Base-by-base conservation (phyloP, 2,888 invertebrate species). In the Lasius platythorax region DNA sequence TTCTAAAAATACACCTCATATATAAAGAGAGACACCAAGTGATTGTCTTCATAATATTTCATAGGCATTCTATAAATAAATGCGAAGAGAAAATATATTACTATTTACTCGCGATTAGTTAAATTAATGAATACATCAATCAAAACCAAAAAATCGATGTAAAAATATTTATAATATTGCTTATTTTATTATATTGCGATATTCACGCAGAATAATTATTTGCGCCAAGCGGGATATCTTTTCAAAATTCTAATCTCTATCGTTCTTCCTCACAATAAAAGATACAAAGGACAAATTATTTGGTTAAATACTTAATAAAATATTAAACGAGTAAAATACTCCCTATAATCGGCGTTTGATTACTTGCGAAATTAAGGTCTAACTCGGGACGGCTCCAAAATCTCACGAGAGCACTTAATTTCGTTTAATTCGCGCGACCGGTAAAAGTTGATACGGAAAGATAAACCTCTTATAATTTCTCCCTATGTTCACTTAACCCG, bases 301-400 rank as follows among this genome's bases (percentile, higher is more conserved):
- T 37, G 4, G 4, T 37, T 37, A 37, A 37, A 37, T 37, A 37
- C 37, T 5, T 37, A 37, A 37, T 5, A 37, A 33, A 37, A 37
- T 3, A 37, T 37, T 37, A 3, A 37, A 4, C 3, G 37, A 5
- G 37, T 37, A 4, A 58, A 40, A 40, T 58, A 56, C 18, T 23
- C 3, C 33, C 4, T 58, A 15, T 70, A 46, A 64, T 46, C 23
- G 11, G 1, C n/a, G 8, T 46, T 18, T 63, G 9, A 75, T 74
- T 75, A 46, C n/a, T 15, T 30, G 11, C 46, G 30, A 75, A 74
- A 74, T 63, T 40, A 63, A 30, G 43, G 6, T 61, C 3, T 5
- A 30, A 74, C 53, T 23, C 30, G 46, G 23, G 8, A 64, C 11
- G n/a, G n/a, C n/a, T n/a, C n/a, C 15, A 46, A 64, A 46, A 30